Evolutionary conservation across 1,140 invertebrate species (phyloP), one percentile per base, ranked within the genome.

Genomic region (Paralvinella palmiformis): DNA sequence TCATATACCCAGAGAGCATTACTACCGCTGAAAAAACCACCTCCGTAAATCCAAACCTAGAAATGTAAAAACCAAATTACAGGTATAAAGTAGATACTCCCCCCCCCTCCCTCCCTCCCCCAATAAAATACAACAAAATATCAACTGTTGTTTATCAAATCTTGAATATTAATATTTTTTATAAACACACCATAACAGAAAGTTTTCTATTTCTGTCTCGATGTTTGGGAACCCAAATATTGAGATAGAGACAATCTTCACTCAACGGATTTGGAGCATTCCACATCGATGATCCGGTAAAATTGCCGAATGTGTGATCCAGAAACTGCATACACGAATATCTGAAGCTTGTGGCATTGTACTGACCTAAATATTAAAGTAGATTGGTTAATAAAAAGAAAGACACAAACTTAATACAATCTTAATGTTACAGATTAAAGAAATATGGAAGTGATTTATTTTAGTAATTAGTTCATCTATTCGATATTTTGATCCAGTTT

Each of bases 1-100:
- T 97, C 92, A 79, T 97, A 97, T n/a, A 96, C 87, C 77, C 95
- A 92, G 67, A 97, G 83, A 31, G 91, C 95, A 90, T 36, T 93
- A 91, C 35, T 92, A 67, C 81, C 73, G 33, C 63, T 66, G 77
- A 92, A 94, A 81, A 96, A 97, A 10, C 93, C 92, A 59, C 94
- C 94, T 45, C 94, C 94, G 78, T 91, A 96, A 65, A 97, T 88
- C 94, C 94, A 97, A 36, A 96, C 86, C 88, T 96, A 88, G 15
- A 32, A 5, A 58, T 7, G 1, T 37, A 41, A 13, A n/a, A 41
- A 41, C 37, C 37, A 41, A n/a, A n/a, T n/a, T n/a, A n/a, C n/a
- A n/a, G n/a, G n/a, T n/a, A n/a, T n/a, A n/a, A n/a, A n/a, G n/a
- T n/a, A n/a, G n/a, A n/a, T n/a, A n/a, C n/a, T n/a, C n/a, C n/a